Base-by-base conservation (phyloP, 2,888 invertebrate species). In the Imbricaverruca yamaguchii region DNA sequence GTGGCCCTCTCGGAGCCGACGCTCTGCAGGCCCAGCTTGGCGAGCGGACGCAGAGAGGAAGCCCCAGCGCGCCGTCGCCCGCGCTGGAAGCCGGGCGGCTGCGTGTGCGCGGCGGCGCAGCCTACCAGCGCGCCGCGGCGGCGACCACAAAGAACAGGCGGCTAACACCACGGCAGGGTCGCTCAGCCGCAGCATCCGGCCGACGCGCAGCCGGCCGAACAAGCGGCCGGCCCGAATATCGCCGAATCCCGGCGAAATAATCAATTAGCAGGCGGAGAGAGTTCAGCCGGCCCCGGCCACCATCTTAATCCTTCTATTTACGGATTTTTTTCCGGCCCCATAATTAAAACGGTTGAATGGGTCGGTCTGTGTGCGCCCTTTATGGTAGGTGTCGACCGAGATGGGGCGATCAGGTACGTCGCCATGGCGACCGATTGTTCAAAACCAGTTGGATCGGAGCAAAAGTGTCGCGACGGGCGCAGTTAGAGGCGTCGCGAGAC, bases 261-360 rank as follows among this genome's bases (percentile, higher is more conserved):
- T 74, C 74, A 74, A 74, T 74, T 69, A 55, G 55, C 21, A 55
- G 55, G 53, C 55, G 74, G 74, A 11, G 11, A 13, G 57, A 15
- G 12, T 7, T 59, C 39, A 55, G 55, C 74, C 74, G 18, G 53
- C 53, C 9, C 55, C 53, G 53, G n/a, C n/a, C 74, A 55, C 55
- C 74, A 55, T 55, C 74, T 74, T 74, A 74, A 74, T 74, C 74
- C 74, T 74, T 74, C 74, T 55, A 74, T 74, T 74, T 74, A 74
- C 74, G 55, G 74, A 55, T 55, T 74, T 69, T 74, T 67, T 67
- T 7, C 53, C 74, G 18, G 59, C 3, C 12, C 74, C 55, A 53
- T 74, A 74, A 74, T 74, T 74, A 74, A 74, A 53, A 53, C 74
- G 74, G 21, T 55, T 69, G 39, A 69, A 69, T 69, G 39, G 69